A percentile compares a stretch with the other conserved stretches of the same genome.
Conservation (phyloP, 2,113 vertebrate species). For the Platichthys stellatus region DNA sequence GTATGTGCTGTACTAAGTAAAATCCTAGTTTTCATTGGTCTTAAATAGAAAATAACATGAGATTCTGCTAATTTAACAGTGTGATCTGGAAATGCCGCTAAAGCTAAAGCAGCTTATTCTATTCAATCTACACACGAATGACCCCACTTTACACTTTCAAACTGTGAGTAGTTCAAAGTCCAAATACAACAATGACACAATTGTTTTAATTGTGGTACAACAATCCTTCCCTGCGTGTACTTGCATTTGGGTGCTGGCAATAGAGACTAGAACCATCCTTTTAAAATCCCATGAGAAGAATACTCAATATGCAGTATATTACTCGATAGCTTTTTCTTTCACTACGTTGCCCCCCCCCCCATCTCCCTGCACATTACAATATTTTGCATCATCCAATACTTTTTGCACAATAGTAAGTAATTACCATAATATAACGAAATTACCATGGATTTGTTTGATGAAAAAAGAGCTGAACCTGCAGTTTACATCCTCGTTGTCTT, state of each 20-base stretch:
- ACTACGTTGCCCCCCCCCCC: background rate
- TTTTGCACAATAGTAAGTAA: background rate
- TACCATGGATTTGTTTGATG: conserved; percentile 6
- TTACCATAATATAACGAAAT: background rate
- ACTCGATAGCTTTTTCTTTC: background rate
- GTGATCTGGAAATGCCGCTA: background rate
- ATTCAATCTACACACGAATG: background rate
- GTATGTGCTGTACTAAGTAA: too few species aligned
- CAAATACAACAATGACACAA: background rate
- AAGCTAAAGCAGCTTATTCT: background rate
- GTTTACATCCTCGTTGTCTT: background rate
- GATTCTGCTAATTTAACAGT: background rate
- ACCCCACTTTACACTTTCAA: background rate
- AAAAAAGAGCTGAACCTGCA: conserved; percentile 20
- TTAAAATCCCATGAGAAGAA: background rate
- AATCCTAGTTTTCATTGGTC: too few species aligned
- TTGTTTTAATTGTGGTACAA: background rate
- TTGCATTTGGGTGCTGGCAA: background rate
- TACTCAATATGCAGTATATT: background rate
- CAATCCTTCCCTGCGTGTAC: background rate
- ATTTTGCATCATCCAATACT: background rate
- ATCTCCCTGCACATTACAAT: background rate
- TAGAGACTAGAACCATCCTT: background rate
- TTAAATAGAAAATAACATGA: background rate
- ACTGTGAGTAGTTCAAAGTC: background rate